Evolutionary conservation across 1,140 invertebrate genomes (phyloP).

Genomic region (Phortica variegata): DNA sequence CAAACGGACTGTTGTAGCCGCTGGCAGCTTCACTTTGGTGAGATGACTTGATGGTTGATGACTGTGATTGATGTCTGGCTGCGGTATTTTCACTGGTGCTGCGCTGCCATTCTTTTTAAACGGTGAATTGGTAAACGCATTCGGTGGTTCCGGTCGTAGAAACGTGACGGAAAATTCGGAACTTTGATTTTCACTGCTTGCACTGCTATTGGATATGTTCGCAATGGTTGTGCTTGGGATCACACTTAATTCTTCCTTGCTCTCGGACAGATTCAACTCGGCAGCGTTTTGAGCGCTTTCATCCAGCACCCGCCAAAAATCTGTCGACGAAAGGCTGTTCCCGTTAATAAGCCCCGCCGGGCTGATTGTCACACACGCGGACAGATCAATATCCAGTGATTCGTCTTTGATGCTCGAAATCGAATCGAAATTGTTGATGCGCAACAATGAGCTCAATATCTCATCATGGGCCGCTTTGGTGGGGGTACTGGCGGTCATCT

Average conservation of each 20-base stretch:
- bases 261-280: slow-evolving; percentile 33
- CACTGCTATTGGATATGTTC: slow-evolving; percentile 14
- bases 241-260: slow-evolving; percentile 1
- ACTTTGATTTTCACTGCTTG: slow-evolving; percentile 29
- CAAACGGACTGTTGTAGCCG: slow-evolving; percentile 31
- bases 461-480: slow-evolving; percentile 48
- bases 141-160: slow-evolving; percentile 37
- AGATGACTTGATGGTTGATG: slow-evolving; percentile 21
- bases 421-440: slow-evolving; percentile 51
- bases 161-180: slow-evolving; percentile 41
- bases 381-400: slow-evolving; percentile 52
- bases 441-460: slow-evolving; percentile 45
- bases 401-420: slow-evolving; percentile 55
- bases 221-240: slow-evolving; percentile 5
- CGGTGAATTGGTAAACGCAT: slow-evolving; percentile 41
- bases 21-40: slow-evolving; percentile 32
- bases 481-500: slow-evolving; percentile 28
- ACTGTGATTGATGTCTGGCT: slow-evolving; percentile 27
- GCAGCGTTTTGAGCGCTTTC: slow-evolving; percentile 49
- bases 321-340: slow-evolving; percentile 48
- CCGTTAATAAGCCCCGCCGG: slow-evolving; percentile 42
- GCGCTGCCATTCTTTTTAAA: slow-evolving; percentile 32
- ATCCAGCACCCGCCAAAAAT: slow-evolving; percentile 51
- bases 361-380: slow-evolving; percentile 50
- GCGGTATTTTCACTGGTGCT: slow-evolving; percentile 21